Base-by-base conservation (phyloP, 2,113 vertebrate genomes). In the Nansenia antarctica region DNA sequence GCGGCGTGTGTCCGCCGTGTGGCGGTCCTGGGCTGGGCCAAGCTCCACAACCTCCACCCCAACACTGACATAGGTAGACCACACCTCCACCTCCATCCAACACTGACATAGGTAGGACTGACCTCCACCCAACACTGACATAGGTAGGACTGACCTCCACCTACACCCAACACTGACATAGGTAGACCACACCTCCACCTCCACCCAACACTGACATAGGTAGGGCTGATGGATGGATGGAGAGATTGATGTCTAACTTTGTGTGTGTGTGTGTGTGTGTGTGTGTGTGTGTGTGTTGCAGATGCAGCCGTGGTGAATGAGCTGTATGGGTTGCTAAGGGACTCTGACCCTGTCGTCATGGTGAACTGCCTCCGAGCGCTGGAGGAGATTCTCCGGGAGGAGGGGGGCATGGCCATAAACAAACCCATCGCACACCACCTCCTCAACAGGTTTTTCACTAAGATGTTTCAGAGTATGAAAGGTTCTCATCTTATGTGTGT, bases 391-490 rank as follows among this genome's bases (percentile, higher is more conserved):
- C 79, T 99, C 68, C 95, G 91, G 77, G 91, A 93, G 18, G 98
- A 99, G 77, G 96, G 96, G 65, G 98, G 97, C 20, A 94, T 99
- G 22, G 95, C 97, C 61, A 97, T 99, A 69, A 99, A 99, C 89
- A 98, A 97, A 69, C 95, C 96, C 52, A 98, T 99, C 26, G 94
- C 98, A 12, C 97, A 98, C 77, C 96, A 99, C 82, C 96, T 99
- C 39, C 92, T 99, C 72, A 99, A 98, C 91, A 95, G 96, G 98
- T 99, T n/a, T n/a, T n/a, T n/a, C n/a, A n/a, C n/a, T n/a, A n/a
- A n/a, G n/a, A n/a, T n/a, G n/a, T n/a, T n/a, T n/a, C 65, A 34
- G 37, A 58, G 37, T 42, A 7, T 20, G 30, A 4, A 24, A 2
- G 54, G 11, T 53, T 26, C n/a, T 18, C 31, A 66, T 2, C 7